phyloP scores from a whole-genome alignment of 2,888 invertebrate genomes.

The Nemoura dubitans region DNA sequence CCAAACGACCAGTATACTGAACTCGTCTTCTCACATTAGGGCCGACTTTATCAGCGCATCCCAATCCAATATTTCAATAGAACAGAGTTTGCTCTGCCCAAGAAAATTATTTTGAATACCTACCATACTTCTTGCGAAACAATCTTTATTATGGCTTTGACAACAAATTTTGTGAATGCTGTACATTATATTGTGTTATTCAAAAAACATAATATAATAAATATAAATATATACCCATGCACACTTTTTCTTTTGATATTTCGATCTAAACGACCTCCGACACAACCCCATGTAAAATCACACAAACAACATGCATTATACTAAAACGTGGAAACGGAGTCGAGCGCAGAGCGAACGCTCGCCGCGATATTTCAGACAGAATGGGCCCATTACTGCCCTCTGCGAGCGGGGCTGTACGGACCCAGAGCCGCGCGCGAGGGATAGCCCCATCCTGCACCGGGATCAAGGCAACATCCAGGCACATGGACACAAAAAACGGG shows the following conservation, averaged over 20 bases:
- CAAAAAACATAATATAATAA: background rate
- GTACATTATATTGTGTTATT: background rate
- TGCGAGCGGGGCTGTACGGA: background rate
- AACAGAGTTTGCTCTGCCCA: no score
- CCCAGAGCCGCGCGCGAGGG: background rate
- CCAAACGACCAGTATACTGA: no score
- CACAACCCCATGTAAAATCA: background rate
- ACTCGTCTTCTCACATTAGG: no score
- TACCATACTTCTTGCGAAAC: no score
- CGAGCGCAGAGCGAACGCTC: background rate
- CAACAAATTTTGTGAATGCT: no score
- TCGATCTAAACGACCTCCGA: background rate
- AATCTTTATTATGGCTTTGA: no score
- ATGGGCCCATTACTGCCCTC: conserved; percentile 36
- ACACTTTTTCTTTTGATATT: background rate
- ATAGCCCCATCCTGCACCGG: background rate
- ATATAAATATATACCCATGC: background rate
- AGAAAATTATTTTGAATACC: no score
- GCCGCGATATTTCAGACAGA: conserved; percentile 33
- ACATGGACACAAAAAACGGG: background rate
- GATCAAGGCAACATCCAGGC: background rate
- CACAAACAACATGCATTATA: no score
- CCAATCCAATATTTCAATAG: no score
- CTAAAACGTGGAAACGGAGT: background rate
- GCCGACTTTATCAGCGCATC: no score